Conservation (phyloP, 2,888 invertebrate genomes). For the Acanthopleura granulata region DNA sequence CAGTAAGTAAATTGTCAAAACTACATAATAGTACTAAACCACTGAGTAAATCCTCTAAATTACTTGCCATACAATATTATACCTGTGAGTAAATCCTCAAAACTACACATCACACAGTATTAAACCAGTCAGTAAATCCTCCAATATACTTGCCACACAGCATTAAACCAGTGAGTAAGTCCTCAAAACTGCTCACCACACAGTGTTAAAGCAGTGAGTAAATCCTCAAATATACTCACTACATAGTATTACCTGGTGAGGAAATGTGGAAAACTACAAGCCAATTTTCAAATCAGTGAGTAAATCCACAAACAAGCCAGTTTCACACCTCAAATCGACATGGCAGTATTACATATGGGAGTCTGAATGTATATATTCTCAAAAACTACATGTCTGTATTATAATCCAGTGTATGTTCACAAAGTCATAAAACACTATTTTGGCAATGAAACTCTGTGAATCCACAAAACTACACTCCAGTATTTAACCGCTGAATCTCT, state of each 20-base stretch:
- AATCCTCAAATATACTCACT: neutral
- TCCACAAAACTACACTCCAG: neutral
- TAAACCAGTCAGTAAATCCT: neutral
- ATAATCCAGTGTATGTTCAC: too few relatives aligned
- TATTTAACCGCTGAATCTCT: neutral
- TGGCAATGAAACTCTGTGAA: too few relatives aligned
- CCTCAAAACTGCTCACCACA: neutral
- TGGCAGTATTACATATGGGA: slow-evolving; percentile 65
- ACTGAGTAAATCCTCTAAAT: neutral
- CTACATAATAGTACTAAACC: neutral
- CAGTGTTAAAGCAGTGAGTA: slow-evolving; percentile 79
- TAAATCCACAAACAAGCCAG: slow-evolving; percentile 5
- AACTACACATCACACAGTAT: neutral
- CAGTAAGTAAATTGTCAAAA: slow-evolving; percentile 73
- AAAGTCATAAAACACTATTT: too few relatives aligned
- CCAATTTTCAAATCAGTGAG: slow-evolving; percentile 79
- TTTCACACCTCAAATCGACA: too few relatives aligned
- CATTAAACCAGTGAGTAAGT: neutral
- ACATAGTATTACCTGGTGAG: slow-evolving; percentile 76
- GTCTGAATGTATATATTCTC: too few relatives aligned
- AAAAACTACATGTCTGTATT: too few relatives aligned
- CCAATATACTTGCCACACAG: neutral
- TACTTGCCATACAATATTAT: slow-evolving; percentile 68
- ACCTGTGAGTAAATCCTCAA: slow-evolving; percentile 77
- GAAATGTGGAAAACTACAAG: neutral